Percentiles rank a stretch among this genome's conserved stretches.
Evolutionary conservation across 2,888 invertebrate genomes (phyloP).

Genomic region (Apoda limacodes): DNA sequence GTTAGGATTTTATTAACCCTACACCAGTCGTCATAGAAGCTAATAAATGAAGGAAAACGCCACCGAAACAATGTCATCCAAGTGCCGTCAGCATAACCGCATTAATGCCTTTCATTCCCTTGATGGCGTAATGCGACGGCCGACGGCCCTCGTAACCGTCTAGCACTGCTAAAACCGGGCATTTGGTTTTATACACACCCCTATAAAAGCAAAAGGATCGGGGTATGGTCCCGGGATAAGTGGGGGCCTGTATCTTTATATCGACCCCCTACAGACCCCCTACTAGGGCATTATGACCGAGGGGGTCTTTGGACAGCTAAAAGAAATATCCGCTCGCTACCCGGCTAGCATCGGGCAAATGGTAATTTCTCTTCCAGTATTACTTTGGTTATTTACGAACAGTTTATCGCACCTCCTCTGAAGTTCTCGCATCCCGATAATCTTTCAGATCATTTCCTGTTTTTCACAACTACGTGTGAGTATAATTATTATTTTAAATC

Average conservation of each 20-base stretch:
- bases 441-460: constrained; percentile 22
- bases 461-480: no score
- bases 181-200: constrained; percentile 70
- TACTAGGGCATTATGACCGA: constrained; percentile 63
- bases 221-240: constrained; percentile 64
- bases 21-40: constrained; percentile 30
- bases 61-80: constrained; percentile 48
- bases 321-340: constrained; percentile 68
- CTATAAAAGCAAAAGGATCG: constrained; percentile 70
- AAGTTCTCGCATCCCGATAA: constrained; percentile 30
- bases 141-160: constrained; percentile 65
- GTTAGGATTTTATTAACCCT: constrained; percentile 39
- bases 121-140: constrained; percentile 51
- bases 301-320: constrained; percentile 69
- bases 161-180: constrained; percentile 67
- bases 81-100: constrained; percentile 54
- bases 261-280: constrained; percentile 58
- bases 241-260: constrained; percentile 69
- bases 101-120: constrained; percentile 29
- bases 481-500: no score
- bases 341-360: constrained; percentile 47
- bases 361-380: constrained; percentile 59
- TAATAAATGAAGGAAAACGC: constrained; percentile 44
- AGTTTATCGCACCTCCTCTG: constrained; percentile 50
- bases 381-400: constrained; percentile 60